Percentiles rank a stretch among this genome's conserved stretches.
phyloP scores from a whole-genome alignment of 1,140 invertebrate species.

The Oryctes rhinoceros region DNA sequence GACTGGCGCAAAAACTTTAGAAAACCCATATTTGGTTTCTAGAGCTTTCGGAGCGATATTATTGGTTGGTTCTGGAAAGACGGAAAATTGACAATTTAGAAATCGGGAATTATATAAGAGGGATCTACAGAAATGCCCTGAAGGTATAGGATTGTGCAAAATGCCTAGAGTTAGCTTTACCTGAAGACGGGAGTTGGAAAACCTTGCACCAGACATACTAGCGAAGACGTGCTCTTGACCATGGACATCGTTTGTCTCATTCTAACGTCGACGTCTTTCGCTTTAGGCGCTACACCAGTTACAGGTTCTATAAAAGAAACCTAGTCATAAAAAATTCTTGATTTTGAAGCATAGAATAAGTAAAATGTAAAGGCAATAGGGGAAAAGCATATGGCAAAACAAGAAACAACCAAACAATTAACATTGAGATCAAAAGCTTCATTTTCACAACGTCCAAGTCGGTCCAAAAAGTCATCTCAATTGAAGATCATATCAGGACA shows the following conservation, averaged over 20 bases:
- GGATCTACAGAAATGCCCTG: conserved; percentile 17
- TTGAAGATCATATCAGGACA: too few species aligned
- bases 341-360: conserved; percentile 62
- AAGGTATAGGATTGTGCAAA: not conserved
- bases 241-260: conserved; percentile 55
- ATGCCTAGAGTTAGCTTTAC: conserved; percentile 61
- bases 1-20: conserved; percentile 7
- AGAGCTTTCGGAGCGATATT: conserved; percentile 68
- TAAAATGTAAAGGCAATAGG: not conserved
- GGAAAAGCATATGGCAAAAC: not conserved
- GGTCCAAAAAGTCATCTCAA: too few species aligned
- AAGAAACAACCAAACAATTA: too few species aligned
- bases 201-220: conserved; percentile 75
- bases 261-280: conserved; percentile 62
- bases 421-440: too few species aligned
- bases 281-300: conserved; percentile 63
- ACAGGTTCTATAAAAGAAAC: conserved; percentile 61
- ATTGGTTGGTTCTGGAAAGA: conserved; percentile 55
- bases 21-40: conserved; percentile 55
- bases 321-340: not conserved
- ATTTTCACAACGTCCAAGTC: too few species aligned
- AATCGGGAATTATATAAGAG: conserved; percentile 18
- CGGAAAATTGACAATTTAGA: not conserved
- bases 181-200: conserved; percentile 74
- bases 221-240: conserved; percentile 60